Evolutionary conservation across 2,888 invertebrate species (phyloP), one percentile per base, ranked within the genome.

Genomic region (Lordiphosa andalusiaca): DNA sequence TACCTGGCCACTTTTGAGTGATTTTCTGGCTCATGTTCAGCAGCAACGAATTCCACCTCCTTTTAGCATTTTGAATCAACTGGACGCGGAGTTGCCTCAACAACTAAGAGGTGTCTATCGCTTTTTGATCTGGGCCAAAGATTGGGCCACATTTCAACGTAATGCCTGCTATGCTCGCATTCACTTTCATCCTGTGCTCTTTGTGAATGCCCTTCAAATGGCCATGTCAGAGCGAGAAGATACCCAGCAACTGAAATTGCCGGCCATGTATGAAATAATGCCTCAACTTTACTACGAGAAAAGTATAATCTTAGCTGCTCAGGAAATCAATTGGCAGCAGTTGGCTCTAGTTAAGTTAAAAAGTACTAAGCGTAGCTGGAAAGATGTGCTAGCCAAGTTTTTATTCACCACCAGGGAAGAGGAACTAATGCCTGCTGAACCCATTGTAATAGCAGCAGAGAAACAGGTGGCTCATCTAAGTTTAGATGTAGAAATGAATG

Each of bases 211-310:
- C 2, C 88, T 94, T 54, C 91, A 92, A 49, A 90, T 92, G 52
- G 93, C 94, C 51, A 90, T 94, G 40, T 90, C 92, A 81, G 93
- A 93, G 82, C 91, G 94, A 25, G 77, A 84, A 4, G 94, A 95
- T 84, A 92, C 92, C 80, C 90, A 90, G 62, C 93, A 93, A 47
- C 89, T 95, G 66, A 89, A 91, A 47, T 86, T 95, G 12, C 95
- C 95, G 6, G 92, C 94, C 4, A 91, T 92, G 35, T 94, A 95
- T 85, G 95, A 95, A 88, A 91, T 95, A 83, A 91, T 93, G 87
- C 95, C 95, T 0, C 92, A 94, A 86, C 91, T 93, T 88, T 95
- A 94, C 90, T 93, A 94, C 81, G 93, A 93, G 16, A 67, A 53
- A 30, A 67, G 73, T 6, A 62, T 84, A 0, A 64, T 84, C 16